A percentile compares a stretch with the other conserved stretches of the same genome.
phyloP scores from a whole-genome alignment of 2,888 invertebrate genomes.

The Eupelmus urozonus region DNA sequence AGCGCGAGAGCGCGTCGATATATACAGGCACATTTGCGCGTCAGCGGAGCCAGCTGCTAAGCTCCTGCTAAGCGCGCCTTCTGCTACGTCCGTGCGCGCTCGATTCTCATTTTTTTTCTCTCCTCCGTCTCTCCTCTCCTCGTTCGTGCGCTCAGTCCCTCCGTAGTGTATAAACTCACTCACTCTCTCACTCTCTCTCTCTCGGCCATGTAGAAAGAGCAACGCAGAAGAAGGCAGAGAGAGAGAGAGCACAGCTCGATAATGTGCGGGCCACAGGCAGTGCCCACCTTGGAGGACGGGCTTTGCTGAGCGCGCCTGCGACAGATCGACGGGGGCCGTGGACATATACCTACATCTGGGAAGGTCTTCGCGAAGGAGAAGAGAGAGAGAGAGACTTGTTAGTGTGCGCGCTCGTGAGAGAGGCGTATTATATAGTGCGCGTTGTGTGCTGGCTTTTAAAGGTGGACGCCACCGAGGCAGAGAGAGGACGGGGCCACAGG shows the following conservation, averaged over 20 bases:
- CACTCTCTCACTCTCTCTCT: too few species aligned
- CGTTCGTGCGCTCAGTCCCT: too few species aligned
- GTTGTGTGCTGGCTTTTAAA: too few species aligned
- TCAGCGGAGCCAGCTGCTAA: background rate
- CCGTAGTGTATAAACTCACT: too few species aligned
- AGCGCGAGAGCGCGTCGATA: background rate
- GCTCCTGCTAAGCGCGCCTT: background rate
- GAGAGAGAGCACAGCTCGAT: constrained; percentile 28
- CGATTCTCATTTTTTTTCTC: too few species aligned
- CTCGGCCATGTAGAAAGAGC: too few species aligned
- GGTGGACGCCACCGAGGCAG: too few species aligned
- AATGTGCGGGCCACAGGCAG: constrained; percentile 19
- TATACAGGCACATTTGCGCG: background rate
- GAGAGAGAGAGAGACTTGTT: background rate
- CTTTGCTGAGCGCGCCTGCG: too few species aligned
- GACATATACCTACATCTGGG: background rate
- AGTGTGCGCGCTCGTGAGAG: background rate
- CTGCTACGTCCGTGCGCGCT: constrained; percentile 20
- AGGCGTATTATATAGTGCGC: constrained; percentile 1
- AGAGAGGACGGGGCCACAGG: background rate
- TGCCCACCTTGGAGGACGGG: constrained; percentile 32
- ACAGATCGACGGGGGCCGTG: background rate
- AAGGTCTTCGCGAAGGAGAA: too few species aligned
- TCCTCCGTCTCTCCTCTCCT: too few species aligned
- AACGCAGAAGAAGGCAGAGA: too few species aligned